These are phyloP conservation scores for Cheilosia grossa DNA, from an alignment of 2,888 invertebrate genomes.

Conservation along the genomic window DNA sequence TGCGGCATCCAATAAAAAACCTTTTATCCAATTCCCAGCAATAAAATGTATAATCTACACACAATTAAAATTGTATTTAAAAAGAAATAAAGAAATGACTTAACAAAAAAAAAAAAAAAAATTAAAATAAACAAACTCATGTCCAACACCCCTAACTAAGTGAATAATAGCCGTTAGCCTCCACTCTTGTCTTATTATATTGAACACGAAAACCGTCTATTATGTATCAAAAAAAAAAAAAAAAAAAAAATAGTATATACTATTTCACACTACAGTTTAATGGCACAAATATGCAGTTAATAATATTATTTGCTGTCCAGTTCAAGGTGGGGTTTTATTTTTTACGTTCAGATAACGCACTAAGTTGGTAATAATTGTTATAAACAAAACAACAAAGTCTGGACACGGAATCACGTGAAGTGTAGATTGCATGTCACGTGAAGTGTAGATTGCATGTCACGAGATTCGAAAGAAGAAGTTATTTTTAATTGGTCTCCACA, in stretches of 20 bases:
- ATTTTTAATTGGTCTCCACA: neutral
- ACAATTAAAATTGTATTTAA: constrained; percentile 16
- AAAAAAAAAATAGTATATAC: no score
- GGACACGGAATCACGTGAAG: constrained; percentile 1
- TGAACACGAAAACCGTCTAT: no score
- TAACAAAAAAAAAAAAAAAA: neutral
- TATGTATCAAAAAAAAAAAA: no score
- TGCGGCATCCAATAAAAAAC: constrained; percentile 25
- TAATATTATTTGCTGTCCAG: neutral
- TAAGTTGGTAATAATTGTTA: neutral
- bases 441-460: neutral
- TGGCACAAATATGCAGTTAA: no score
- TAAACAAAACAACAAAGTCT: neutral
- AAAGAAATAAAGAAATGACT: neutral
- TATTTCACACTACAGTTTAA: no score
- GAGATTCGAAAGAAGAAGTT: neutral
- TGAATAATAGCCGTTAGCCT: neutral
- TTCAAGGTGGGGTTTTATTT: neutral
- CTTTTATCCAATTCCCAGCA: constrained; percentile 32
- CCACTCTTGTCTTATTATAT: no score
- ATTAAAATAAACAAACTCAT: neutral
- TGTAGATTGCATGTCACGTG: neutral
- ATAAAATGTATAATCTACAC: constrained; percentile 21
- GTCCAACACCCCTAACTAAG: neutral
- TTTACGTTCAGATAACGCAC: neutral